Percentiles rank a stretch among this genome's conserved stretches.
Conservation (phyloP, 2,797 vertebrate species). For the Cossypha polioptera region DNA sequence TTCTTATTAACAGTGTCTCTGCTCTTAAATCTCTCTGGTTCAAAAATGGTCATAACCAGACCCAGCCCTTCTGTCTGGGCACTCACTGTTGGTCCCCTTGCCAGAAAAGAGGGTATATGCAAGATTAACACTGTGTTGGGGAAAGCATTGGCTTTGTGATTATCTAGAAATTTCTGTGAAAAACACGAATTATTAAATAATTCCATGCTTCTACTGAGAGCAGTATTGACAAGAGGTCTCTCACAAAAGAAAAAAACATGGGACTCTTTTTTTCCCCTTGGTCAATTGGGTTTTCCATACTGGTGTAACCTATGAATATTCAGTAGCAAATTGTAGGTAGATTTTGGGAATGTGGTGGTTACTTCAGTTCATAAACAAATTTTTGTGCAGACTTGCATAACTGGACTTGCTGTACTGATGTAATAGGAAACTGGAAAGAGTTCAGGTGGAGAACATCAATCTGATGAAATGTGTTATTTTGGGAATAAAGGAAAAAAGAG, state of each 20-base stretch:
- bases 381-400: background rate
- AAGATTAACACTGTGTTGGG: background rate
- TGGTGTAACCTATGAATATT: background rate
- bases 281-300: background rate
- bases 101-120: background rate
- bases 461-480: background rate
- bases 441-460: background rate
- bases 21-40: background rate
- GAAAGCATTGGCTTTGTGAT: background rate
- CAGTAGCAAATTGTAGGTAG: background rate
- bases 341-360: background rate
- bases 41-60: background rate
- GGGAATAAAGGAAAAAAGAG: background rate
- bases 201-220: background rate
- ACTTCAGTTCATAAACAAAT: background rate
- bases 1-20: background rate
- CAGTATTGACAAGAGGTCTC: background rate
- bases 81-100: background rate
- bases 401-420: background rate
- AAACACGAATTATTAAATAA: background rate
- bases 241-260: accelerated
- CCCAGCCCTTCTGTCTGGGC: background rate
- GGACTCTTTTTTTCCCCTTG: background rate
- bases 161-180: background rate
- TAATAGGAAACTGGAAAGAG: background rate